Evolutionary conservation across 2,888 invertebrate genomes (phyloP), one percentile per base, ranked within the genome.

Genomic region (Lymantria dispar): DNA sequence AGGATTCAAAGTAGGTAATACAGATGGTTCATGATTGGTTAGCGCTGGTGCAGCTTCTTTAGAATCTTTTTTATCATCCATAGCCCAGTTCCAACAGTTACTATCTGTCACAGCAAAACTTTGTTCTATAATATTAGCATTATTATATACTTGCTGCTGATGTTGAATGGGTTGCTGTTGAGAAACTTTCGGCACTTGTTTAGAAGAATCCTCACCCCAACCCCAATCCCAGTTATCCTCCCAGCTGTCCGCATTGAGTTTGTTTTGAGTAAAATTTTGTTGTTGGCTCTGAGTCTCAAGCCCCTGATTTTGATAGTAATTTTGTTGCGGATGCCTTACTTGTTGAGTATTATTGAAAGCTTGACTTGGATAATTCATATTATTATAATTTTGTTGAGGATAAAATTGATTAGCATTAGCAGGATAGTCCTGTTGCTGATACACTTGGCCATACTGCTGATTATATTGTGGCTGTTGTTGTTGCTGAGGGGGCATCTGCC

Each of bases 221-320:
- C 92, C 92, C 94, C 93, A 93, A 68, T 92, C 92, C 93, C 93
- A 93, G 45, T 87, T 87, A 42, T 87, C 89, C 56, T 87, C 88
- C 89, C 85, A 91, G 49, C 68, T 79, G 68, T 85, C 89, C 47
- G 74, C 68, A 50, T 79, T 79, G 14, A 72, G 64, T 56, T 81
- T 64, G 14, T 51, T 74, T 57, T 78, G 79, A 14, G 64, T 52
- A 52, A 72, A 78, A 46, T 68, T 76, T 52, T 72, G 81, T 55
- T 72, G 80, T 41, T 72, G 76, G 10, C 62, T 64, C 45, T 48
- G 52, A 39, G 31, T 43, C 36, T 52, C 48, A 15, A 33, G 13
- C n/a, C 62, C 68, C 69, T 83, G 80, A 64, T 80, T 81, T 55
- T 73, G 78, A 68, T 83, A 83, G 58, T 76, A 83, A 59, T 72